Percentiles rank a stretch among this genome's conserved stretches.
These are phyloP conservation scores for Microplitis mediator DNA, from an alignment of 1,140 invertebrate species.

Conservation along the genomic window DNA sequence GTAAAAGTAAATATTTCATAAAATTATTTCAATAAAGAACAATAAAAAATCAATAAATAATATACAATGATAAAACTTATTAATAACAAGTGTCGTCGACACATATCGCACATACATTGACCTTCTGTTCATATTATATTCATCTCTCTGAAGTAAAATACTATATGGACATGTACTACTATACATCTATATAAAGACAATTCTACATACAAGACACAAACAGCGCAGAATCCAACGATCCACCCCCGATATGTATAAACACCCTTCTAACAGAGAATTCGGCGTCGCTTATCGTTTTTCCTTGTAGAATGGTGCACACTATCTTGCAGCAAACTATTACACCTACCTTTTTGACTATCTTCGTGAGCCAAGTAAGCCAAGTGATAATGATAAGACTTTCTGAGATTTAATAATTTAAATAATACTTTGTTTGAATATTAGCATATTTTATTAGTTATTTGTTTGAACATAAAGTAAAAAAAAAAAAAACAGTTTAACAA, in stretches of 20 bases:
- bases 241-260: background rate
- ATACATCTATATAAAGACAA: background rate
- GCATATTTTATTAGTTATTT: background rate
- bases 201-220: background rate
- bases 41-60: too few relatives aligned
- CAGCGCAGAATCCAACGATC: background rate
- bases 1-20: too few relatives aligned
- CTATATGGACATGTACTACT: too few relatives aligned
- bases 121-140: too few relatives aligned
- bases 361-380: constrained; percentile 29
- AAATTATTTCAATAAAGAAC: too few relatives aligned
- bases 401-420: too few relatives aligned
- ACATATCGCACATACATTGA: too few relatives aligned
- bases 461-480: background rate
- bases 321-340: constrained; percentile 19
- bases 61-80: too few relatives aligned
- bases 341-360: constrained; percentile 20
- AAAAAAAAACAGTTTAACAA: background rate
- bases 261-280: background rate
- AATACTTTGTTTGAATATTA: background rate
- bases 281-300: constrained; percentile 22
- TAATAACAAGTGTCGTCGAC: too few relatives aligned
- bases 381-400: constrained; percentile 16
- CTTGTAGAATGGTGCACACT: constrained; percentile 30
- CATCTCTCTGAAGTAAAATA: too few relatives aligned